A percentile compares a stretch with the other conserved stretches of the same genome.
These are phyloP conservation scores for Pedicia rivosa DNA, from an alignment of 2,888 invertebrate species.

Conservation along the genomic window DNA sequence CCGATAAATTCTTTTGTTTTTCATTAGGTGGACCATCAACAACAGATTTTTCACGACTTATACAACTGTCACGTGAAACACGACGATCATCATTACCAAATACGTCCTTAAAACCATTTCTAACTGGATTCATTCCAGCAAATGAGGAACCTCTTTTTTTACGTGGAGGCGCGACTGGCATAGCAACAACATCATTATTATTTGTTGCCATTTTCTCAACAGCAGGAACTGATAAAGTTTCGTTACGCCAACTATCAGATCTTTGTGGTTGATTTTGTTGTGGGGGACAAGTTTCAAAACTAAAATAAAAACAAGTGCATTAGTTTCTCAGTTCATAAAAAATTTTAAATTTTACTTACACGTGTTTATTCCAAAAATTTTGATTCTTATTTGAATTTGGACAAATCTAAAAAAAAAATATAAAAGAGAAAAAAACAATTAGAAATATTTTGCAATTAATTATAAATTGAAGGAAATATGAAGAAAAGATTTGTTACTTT, in stretches of 20 bases:
- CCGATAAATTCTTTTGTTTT: background rate
- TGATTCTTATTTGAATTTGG: constrained; percentile 11
- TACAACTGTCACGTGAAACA: constrained; percentile 5
- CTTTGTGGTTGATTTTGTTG: constrained; percentile 9
- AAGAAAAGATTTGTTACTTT: no score
- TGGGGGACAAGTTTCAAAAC: constrained; percentile 13
- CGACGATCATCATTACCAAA: constrained; percentile 8
- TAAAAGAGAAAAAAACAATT: no score
- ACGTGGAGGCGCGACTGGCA: constrained; percentile 14
- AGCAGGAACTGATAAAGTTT: constrained; percentile 12
- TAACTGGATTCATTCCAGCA: constrained; percentile 2
- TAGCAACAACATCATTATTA: background rate
- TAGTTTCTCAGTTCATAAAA: background rate
- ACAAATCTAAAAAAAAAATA: constrained; percentile 13
- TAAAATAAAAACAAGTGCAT: constrained; percentile 4
- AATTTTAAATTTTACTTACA: constrained; percentile 11
- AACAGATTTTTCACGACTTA: background rate
- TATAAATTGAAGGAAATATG: background rate
- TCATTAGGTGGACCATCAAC: background rate
- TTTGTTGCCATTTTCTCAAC: background rate
- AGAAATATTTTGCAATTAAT: no score
- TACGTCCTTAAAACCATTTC: constrained; percentile 13
- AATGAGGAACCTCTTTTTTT: constrained; percentile 11
- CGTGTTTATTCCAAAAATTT: constrained; percentile 14
- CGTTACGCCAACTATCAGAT: constrained; percentile 11